Evolutionary conservation across 2,797 vertebrate genomes (phyloP).

Genomic region (Benthosema pterotum): DNA sequence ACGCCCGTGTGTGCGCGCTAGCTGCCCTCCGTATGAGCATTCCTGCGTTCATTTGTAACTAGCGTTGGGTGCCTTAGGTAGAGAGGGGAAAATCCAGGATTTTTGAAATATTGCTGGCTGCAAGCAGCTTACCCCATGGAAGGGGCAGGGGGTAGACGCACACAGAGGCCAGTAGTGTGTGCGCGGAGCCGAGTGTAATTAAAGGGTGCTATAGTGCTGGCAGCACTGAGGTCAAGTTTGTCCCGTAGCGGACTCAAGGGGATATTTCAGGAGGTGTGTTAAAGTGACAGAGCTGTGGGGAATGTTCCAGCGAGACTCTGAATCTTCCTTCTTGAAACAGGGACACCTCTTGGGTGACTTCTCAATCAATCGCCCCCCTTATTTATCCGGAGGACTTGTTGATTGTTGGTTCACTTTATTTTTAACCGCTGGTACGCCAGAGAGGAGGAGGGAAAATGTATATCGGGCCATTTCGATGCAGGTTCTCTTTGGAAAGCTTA

Average conservation of each 20-base stretch:
- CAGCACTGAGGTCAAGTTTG: constrained; percentile 83
- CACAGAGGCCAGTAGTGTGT: constrained; percentile 81
- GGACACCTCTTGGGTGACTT: constrained; percentile 56
- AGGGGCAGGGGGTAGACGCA: constrained; percentile 59
- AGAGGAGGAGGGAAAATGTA: constrained; percentile 44
- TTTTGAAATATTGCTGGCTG: constrained; percentile 82
- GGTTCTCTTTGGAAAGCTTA: constrained; percentile 2
- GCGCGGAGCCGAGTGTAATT: constrained; percentile 70
- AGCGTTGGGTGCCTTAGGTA: constrained; percentile 58
- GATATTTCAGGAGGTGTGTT: constrained; percentile 81
- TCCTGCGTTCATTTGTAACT: constrained; percentile 74
- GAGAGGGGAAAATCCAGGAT: constrained; percentile 75
- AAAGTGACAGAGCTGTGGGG: constrained; percentile 82
- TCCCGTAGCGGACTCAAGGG: constrained; percentile 74
- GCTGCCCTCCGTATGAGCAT: constrained; percentile 47
- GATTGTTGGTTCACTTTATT: constrained; percentile 69
- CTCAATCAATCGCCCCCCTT: constrained; percentile 46
- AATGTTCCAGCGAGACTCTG: constrained; percentile 81
- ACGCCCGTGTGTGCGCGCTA: constrained; percentile 46
- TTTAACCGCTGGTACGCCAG: constrained; percentile 53
- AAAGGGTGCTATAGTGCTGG: constrained; percentile 82
- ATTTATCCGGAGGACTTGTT: constrained; percentile 58
- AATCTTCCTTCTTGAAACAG: constrained; percentile 77
- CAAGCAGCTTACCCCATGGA: constrained; percentile 66
- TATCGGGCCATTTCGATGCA: constrained; percentile 24